A percentile compares a stretch with the other conserved stretches of the same genome.
These are phyloP conservation scores for Norana najaformis DNA, from an alignment of 2,888 invertebrate genomes.

Conservation along the genomic window DNA sequence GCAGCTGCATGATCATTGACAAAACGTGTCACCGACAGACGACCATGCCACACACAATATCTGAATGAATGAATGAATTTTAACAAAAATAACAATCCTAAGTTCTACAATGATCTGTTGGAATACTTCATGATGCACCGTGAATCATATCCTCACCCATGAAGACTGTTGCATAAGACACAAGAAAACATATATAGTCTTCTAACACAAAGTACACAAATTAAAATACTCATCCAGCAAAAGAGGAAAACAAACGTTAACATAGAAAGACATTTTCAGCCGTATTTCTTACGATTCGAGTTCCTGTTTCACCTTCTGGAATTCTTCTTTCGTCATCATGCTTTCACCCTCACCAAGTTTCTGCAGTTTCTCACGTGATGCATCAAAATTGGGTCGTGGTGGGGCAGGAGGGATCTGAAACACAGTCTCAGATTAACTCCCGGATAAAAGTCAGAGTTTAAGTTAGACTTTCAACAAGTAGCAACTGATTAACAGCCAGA, in stretches of 20 bases:
- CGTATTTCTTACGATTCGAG: constrained; percentile 90
- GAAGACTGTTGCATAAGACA: too few species aligned
- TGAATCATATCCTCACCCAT: too few species aligned
- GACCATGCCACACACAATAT: too few species aligned
- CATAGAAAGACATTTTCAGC: not conserved
- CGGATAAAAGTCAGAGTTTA: not conserved
- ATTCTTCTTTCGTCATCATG: constrained; percentile 97
- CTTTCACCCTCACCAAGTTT: constrained; percentile 97
- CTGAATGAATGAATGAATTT: too few species aligned
- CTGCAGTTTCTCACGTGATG: constrained; percentile 94
- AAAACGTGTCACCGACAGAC: too few species aligned
- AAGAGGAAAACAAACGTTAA: not conserved
- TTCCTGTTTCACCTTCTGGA: constrained; percentile 98
- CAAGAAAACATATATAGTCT: too few species aligned
- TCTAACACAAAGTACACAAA: not conserved
- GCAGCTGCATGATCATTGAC: too few species aligned
- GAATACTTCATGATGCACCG: too few species aligned
- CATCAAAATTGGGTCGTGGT: constrained; percentile 92
- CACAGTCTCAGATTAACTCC: not conserved
- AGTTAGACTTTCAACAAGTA: not conserved
- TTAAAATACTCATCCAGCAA: not conserved
- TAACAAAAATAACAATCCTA: too few species aligned
- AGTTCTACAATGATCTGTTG: too few species aligned
- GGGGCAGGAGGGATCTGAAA: constrained; percentile 69
- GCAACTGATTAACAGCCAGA: too few species aligned